A percentile compares a stretch with the other conserved stretches of the same genome.
Evolutionary conservation across 2,797 vertebrate species (phyloP).

Genomic region (Cheirogaleus major): DNA sequence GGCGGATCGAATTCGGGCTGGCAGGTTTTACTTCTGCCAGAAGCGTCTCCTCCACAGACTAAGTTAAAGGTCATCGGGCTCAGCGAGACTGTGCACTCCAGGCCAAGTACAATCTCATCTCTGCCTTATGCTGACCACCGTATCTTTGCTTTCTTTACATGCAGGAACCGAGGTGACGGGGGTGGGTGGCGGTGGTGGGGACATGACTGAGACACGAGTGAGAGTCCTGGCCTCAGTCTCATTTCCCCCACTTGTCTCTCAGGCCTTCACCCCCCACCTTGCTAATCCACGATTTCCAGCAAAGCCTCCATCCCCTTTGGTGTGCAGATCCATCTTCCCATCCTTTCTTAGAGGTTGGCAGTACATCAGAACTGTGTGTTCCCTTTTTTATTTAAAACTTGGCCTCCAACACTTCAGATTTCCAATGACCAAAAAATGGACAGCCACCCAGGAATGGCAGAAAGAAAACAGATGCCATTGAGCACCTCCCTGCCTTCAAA

Average conservation of each 20-base stretch:
- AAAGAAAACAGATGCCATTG: not conserved
- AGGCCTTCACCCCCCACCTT: not conserved
- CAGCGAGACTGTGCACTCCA: not conserved
- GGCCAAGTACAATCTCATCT: not conserved
- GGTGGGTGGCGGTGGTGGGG: too few relatives aligned
- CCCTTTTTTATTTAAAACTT: constrained; percentile 42
- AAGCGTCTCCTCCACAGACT: not conserved
- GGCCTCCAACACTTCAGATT: not conserved
- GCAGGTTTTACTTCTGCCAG: not conserved
- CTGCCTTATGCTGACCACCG: not conserved
- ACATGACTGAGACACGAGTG: too few relatives aligned
- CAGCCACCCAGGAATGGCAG: not conserved
- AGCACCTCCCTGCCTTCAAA: not conserved
- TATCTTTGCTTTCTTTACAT: not conserved
- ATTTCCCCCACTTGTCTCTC: not conserved
- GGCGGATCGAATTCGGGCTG: not conserved
- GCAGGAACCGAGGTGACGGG: not conserved
- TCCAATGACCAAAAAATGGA: not conserved
- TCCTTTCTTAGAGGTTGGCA: not conserved
- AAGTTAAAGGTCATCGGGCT: not conserved
- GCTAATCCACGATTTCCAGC: not conserved
- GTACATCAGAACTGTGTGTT: not conserved
- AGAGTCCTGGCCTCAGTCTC: not conserved
- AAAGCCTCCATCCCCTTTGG: not conserved
- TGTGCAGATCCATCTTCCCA: not conserved